A percentile compares a stretch with the other conserved stretches of the same genome.
Evolutionary conservation across 2,888 invertebrate species (phyloP).

Genomic region (Philonicus albiceps): DNA sequence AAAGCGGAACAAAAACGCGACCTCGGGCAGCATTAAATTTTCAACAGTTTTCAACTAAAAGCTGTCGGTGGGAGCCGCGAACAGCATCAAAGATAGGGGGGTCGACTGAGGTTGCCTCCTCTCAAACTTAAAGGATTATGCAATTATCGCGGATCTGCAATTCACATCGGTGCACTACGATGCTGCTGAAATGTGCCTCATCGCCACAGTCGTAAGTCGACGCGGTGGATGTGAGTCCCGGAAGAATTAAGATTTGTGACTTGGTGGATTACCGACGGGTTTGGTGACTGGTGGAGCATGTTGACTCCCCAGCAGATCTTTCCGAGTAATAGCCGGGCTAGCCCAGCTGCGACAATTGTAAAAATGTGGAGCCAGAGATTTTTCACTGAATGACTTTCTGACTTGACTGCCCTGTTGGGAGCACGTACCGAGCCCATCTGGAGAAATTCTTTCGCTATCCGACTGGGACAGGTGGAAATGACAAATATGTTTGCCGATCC

Average conservation of each 20-base stretch:
- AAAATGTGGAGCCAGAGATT: not conserved
- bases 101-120: not conserved
- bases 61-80: not conserved
- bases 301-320: not conserved
- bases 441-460: not conserved
- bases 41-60: conserved; percentile 25
- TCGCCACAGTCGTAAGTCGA: not conserved
- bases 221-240: not conserved
- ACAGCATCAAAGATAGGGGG: not conserved
- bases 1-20: not conserved
- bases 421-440: not conserved
- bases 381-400: not conserved
- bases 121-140: conserved; percentile 28
- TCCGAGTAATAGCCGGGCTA: not conserved
- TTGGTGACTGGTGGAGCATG: not conserved
- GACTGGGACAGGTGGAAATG: conserved; percentile 8
- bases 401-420: not conserved
- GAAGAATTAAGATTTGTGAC: conserved; percentile 10
- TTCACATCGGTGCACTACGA: not conserved
- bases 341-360: not conserved
- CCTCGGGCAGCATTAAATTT: conserved; percentile 20
- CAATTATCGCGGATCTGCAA: conserved; percentile 23
- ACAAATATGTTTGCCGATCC: conserved; percentile 13
- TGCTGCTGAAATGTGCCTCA: not conserved
- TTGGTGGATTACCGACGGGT: not conserved